A percentile compares a stretch with the other conserved stretches of the same genome.
Conservation (phyloP, 2,888 invertebrate species). For the Gastrophysa polygoni region DNA sequence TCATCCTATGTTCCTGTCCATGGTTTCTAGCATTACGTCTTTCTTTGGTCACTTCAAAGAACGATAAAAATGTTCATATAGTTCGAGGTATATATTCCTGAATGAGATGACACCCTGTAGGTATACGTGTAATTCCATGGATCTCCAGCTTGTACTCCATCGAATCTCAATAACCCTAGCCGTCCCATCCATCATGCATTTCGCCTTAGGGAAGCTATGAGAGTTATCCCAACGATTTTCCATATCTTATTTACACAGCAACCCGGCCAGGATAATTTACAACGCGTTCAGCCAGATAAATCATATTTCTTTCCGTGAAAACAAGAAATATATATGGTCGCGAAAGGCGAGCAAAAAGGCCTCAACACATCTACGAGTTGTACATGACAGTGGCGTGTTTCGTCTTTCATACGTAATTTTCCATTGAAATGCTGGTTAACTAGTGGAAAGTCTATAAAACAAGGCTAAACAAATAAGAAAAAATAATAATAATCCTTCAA, state of each 20-base stretch:
- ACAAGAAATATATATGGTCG: conserved; percentile 11
- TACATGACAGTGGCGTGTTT: not conserved
- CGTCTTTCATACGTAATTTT: too few relatives aligned
- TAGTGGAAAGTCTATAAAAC: too few relatives aligned
- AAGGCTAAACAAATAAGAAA: too few relatives aligned
- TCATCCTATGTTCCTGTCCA: too few relatives aligned
- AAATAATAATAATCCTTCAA: too few relatives aligned
- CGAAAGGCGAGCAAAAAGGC: conserved; percentile 12
- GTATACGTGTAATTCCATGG: too few relatives aligned
- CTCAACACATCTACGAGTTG: conserved; percentile 16
- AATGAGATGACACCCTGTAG: not conserved
- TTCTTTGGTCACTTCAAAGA: too few relatives aligned
- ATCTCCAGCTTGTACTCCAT: not conserved
- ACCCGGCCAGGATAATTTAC: conserved; percentile 1
- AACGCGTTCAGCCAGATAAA: conserved; percentile 5
- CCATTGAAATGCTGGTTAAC: too few relatives aligned
- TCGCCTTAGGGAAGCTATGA: not conserved
- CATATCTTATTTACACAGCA: conserved; percentile 12
- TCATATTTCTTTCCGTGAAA: conserved; percentile 15
- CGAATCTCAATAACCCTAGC: not conserved
- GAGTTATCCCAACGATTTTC: not conserved
- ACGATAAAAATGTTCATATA: too few relatives aligned
- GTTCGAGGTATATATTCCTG: too few relatives aligned
- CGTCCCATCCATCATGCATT: not conserved
- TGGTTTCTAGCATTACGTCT: too few relatives aligned